Percentiles rank a stretch among this genome's conserved stretches.
Evolutionary conservation across 2,113 vertebrate genomes (phyloP).

Genomic region (Setophaga petechia): DNA sequence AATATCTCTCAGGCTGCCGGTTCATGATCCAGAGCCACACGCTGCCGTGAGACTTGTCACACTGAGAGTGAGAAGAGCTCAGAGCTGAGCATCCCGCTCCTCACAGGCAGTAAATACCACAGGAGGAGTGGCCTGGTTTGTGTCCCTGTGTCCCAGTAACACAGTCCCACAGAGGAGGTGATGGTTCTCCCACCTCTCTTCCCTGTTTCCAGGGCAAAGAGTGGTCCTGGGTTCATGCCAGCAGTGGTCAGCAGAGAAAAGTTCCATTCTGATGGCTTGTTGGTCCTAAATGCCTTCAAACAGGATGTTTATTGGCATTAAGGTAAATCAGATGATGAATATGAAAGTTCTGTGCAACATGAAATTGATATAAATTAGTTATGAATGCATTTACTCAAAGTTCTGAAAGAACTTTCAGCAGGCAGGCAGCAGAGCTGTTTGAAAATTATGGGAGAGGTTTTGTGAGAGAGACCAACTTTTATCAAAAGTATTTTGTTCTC

Average conservation of each 20-base stretch:
- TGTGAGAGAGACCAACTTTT: background rate
- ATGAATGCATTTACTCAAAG: background rate
- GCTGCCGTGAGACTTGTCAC: background rate
- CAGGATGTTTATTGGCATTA: background rate
- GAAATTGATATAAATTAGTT: background rate
- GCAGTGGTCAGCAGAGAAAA: background rate
- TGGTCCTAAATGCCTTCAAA: background rate
- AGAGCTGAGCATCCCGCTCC: background rate
- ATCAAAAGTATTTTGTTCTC: conserved; percentile 20
- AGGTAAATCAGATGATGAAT: background rate
- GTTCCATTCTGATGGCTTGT: background rate
- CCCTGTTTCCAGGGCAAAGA: background rate
- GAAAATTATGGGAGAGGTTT: background rate
- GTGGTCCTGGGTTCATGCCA: background rate
- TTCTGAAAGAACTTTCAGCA: background rate
- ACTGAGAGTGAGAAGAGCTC: background rate
- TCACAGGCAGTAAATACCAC: background rate
- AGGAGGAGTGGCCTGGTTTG: background rate
- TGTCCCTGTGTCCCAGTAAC: background rate
- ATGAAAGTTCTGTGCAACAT: background rate
- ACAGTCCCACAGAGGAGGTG: background rate
- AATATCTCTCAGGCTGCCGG: background rate
- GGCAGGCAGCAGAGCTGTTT: background rate
- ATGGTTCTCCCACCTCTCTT: background rate
- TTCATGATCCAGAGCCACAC: background rate